Evolutionary conservation across 1,140 invertebrate genomes (phyloP), one percentile per base, ranked within the genome.

Genomic region (Tachypleus tridentatus): DNA sequence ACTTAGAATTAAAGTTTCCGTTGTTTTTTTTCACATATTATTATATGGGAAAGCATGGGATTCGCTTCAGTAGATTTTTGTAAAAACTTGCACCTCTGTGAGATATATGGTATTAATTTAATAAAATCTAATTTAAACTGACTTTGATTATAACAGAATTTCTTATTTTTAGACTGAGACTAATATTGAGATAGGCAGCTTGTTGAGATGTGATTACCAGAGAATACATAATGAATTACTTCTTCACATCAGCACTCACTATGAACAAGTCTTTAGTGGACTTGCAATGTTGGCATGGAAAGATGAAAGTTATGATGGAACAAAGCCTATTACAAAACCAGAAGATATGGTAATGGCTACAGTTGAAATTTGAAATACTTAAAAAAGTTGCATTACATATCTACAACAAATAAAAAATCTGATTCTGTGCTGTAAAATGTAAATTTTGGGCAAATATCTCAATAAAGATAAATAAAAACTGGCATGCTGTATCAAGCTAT

Each of bases 141-240:
- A 29, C 29, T 29, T 29, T 29, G 29, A 29, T 29, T 29, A 29
- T 29, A 29, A 29, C 29, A 29, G 29, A 29, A 29, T 9, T 60
- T 62, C 53, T 51, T 61, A 62, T 66, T 57, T 58, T 10, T 51
- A 73, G 72, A 67, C 58, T 49, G 76, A 77, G 67, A 76, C 76
- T 4, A 71, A 74, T 8, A 70, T 77, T 65, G 73, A 75, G 48
- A 68, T 78, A 11, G 73, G 70, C 4, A 72, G 70, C 50, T 66
- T 78, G 4, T 63, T 79, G 49, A 67, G 74, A 29, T 71, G 74
- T 11, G 70, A 76, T 60, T 77, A 74, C 62, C 77, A 77, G 64
- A 62, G 70, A 50, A 73, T 76, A 4, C 75, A 77, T 64, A 76
- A 77, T 72, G 76, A 77, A 62, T 64, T 79, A 4, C 68, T 78